Base-by-base conservation (phyloP, 1,140 invertebrate genomes). In the Papilio polyxenes region DNA sequence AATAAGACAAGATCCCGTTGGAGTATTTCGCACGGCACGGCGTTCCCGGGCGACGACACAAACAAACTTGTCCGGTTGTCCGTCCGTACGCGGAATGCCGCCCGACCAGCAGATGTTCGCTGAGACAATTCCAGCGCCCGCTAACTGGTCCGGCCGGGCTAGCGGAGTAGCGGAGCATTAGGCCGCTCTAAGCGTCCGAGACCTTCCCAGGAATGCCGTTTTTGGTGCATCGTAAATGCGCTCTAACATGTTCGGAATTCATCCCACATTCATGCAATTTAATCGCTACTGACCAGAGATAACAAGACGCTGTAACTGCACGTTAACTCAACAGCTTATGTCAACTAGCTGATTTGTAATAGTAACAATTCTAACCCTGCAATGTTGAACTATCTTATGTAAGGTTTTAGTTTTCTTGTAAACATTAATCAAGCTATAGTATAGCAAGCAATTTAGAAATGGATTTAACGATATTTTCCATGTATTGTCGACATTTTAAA, bases 61-160 rank as follows among this genome's bases (percentile, higher is more conserved):
- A 31, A 65, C 20, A 82, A 82, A 81, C 75, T 49, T 81, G 80
- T 81, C 80, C 74, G 72, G 49, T 62, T 48, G 77, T 82, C 31
- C 81, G 81, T 82, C 81, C 83, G 72, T 80, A 80, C 53, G 59
- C 59, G 83, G 85, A 84, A 86, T 86, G 85, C 82, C 75, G 81
- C 82, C 85, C 80, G 78, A 83, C 82, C 53, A 82, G 84, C 85
- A 86, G 85, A 86, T 86, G 85, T 86, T 80, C 37, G 65, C 37
- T 59, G 20, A 75, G 20, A 82, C 81, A 80, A 82, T 83, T 83
- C 80, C 56, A 62, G 8, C 0, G 65, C 13, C 65, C 62, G 65
- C 65, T 72, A 72, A 72, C 65, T 37, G 65, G 65, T 72, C 65
- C 65, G 65, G 65, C 13, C 65, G 56, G 53, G 53, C 3, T 15